Conservation (phyloP, 2,888 invertebrate genomes). For the Lamellibrachia columna region DNA sequence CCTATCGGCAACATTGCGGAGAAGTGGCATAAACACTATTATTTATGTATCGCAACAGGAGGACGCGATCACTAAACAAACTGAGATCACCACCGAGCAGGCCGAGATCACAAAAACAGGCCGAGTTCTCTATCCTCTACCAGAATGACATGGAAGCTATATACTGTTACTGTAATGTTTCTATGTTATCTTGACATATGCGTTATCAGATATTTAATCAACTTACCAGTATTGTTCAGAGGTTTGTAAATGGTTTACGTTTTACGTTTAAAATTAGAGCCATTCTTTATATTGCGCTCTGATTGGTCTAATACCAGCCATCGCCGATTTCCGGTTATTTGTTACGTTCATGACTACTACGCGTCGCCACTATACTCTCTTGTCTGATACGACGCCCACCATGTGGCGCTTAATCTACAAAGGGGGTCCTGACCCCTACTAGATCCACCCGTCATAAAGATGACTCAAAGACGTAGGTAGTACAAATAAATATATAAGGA, state of each 20-base stretch:
- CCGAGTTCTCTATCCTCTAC: too few relatives aligned
- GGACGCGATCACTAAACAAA: too few relatives aligned
- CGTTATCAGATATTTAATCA: neutral
- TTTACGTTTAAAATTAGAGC: conserved; percentile 12
- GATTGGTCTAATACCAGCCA: neutral
- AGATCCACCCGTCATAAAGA: too few relatives aligned
- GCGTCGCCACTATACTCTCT: neutral
- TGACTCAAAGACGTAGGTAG: too few relatives aligned
- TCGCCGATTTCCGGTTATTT: neutral
- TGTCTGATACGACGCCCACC: neutral
- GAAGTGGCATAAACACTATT: too few relatives aligned
- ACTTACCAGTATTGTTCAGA: neutral
- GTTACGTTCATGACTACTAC: neutral
- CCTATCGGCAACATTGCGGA: too few relatives aligned
- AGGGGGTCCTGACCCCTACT: too few relatives aligned
- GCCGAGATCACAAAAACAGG: too few relatives aligned
- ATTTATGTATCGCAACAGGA: too few relatives aligned
- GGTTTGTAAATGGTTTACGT: neutral
- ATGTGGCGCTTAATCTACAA: neutral
- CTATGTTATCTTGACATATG: neutral
- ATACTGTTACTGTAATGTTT: neutral
- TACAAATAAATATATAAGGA: too few relatives aligned
- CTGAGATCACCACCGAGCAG: too few relatives aligned
- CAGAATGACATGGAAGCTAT: neutral
- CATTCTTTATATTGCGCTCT: neutral